phyloP scores from a whole-genome alignment of 2,888 invertebrate genomes.

The Andrena bucephala region DNA sequence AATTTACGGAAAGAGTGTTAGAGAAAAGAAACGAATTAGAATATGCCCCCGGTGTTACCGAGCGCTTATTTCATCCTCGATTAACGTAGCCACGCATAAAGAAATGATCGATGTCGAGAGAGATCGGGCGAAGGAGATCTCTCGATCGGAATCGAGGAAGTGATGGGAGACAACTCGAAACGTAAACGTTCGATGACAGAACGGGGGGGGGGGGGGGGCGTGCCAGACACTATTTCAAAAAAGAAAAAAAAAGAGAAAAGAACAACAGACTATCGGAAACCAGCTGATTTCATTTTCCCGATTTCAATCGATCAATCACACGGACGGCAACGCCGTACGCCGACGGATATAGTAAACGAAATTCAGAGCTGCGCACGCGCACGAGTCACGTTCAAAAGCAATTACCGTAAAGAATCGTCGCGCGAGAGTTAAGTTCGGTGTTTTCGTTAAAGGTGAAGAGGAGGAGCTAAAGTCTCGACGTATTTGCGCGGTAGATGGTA shows the following conservation, averaged over 20 bases:
- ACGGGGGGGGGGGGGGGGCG: constrained; percentile 13
- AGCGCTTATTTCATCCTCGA: constrained; percentile 29
- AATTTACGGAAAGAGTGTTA: not conserved
- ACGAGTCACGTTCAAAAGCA: constrained; percentile 31
- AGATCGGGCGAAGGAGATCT: not conserved
- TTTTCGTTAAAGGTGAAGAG: constrained; percentile 52
- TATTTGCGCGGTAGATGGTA: constrained; percentile 66
- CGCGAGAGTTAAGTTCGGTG: constrained; percentile 61
- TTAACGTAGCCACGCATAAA: constrained; percentile 21
- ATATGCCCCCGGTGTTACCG: not conserved
- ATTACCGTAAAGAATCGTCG: constrained; percentile 33
- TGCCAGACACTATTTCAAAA: constrained; percentile 18
- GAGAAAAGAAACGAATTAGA: not conserved
- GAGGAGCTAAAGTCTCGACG: constrained; percentile 56
- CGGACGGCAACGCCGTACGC: constrained; percentile 34
- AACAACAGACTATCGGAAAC: constrained; percentile 8
- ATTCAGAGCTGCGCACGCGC: constrained; percentile 30
- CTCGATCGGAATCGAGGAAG: constrained; percentile 40
- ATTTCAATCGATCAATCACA: constrained; percentile 26
- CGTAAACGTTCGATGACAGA: constrained; percentile 23
- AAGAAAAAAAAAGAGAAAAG: not conserved
- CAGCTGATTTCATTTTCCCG: constrained; percentile 23
- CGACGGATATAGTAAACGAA: constrained; percentile 33
- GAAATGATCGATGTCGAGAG: constrained; percentile 18
- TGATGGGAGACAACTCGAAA: constrained; percentile 30